Base-by-base conservation (phyloP, 2,888 invertebrate species). In the Ectemnius cavifrons region DNA sequence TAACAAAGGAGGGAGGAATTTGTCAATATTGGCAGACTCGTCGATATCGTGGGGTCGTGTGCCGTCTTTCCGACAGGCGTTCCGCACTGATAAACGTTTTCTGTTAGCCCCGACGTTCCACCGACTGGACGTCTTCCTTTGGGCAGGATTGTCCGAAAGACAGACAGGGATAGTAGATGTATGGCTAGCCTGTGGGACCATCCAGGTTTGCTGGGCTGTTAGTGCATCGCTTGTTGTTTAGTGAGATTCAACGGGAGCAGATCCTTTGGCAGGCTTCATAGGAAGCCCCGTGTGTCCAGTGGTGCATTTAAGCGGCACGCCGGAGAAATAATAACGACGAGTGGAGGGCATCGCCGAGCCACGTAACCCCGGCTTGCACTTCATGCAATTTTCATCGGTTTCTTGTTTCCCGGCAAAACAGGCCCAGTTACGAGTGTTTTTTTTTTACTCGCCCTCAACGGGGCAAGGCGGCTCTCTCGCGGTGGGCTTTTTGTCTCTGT, bases 81-180 rank as follows among this genome's bases (percentile, higher is more conserved):
- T 66, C 57, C 58, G n/a, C 23, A 45, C 14, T 16, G 72, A 77
- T 76, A 67, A 76, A 76, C 58, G 60, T 28, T 67, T 62, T 56
- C n/a, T 16, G 46, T 27, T 63, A 27, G 13, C 4, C 18, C 58
- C n/a, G 37, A 62, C 60, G n/a, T 11, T 45, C 16, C 4, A 4
- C 13, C 27, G 47, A 1, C 20, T 18, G 47, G 47, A 67, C 58
- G 16, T 28, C 47, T 59, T 66, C 58, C 20, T 66, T 11, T 47
- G 23, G 6, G n/a, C 18, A 28, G 47, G 52, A 37, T 13, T 62
- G 63, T 52, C 46, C 18, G 57, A 57, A 37, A 37, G 37, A 37
- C 37, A 37, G 37, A 37, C 3, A 37, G 37, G 37, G 37, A 23
- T 23, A 23, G 37, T 37, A 37, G 37, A 37, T 52, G 6, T 6